These are phyloP conservation scores for Hypanus sabinus DNA, from an alignment of 2,113 vertebrate species.

Conservation along the genomic window DNA sequence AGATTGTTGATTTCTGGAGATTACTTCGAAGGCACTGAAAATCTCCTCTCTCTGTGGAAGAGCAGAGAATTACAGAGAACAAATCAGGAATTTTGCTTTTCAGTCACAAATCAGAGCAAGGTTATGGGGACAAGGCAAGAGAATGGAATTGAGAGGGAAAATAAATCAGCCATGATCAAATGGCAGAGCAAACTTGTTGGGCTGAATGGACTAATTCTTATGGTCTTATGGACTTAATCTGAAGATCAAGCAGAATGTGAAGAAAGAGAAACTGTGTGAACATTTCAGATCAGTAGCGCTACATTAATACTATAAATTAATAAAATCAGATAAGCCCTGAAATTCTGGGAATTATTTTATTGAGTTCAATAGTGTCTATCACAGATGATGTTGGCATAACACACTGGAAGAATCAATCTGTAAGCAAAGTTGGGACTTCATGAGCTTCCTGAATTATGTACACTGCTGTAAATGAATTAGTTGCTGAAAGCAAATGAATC, in stretches of 20 bases:
- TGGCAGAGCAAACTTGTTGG: no score
- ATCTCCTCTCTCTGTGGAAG: no score
- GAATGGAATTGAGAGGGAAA: no score
- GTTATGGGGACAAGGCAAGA: no score
- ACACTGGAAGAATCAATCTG: neutral
- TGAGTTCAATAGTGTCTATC: neutral
- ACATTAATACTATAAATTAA: neutral
- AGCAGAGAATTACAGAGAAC: no score
- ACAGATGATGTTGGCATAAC: neutral
- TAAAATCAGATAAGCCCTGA: neutral
- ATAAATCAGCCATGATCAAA: no score
- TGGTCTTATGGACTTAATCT: no score
- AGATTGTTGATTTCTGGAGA: no score
- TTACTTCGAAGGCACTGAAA: no score
- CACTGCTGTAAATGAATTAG: neutral
- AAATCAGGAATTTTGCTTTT: no score
- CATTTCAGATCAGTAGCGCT: neutral
- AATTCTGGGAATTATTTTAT: neutral
- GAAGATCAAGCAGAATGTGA: neutral
- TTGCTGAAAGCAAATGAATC: neutral
- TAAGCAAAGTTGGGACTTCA: neutral
- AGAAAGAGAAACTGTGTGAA: neutral
- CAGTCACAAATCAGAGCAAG: no score
- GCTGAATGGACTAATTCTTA: no score
- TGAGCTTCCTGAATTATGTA: neutral